Conservation (phyloP, 2,888 invertebrate genomes). For the Neocrepidodera transversa region DNA sequence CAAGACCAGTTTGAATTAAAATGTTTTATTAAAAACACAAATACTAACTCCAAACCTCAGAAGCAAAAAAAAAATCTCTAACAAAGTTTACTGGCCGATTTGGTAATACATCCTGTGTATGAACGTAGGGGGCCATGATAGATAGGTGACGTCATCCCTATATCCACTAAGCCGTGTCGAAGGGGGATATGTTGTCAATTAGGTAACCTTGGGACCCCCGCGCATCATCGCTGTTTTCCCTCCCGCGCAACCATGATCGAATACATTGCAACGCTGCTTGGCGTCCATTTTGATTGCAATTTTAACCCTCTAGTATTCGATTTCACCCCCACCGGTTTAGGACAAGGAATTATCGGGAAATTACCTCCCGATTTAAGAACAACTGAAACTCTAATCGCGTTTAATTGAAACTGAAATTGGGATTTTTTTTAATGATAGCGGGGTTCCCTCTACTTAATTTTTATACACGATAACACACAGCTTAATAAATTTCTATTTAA, state of each 20-base stretch:
- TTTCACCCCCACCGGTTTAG: constrained; percentile 28
- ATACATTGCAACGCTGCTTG: constrained; percentile 26
- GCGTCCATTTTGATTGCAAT: constrained; percentile 37
- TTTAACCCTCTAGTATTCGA: constrained; percentile 29
- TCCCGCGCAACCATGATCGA: constrained; percentile 9
- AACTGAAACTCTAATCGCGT: constrained; percentile 15
- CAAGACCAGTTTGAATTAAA: too few relatives aligned
- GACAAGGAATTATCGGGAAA: constrained; percentile 31
- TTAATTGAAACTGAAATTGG: constrained; percentile 32
- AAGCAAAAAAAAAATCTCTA: too few relatives aligned
- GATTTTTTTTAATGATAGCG: neutral
- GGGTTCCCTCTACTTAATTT: too few relatives aligned
- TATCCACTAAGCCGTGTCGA: constrained; percentile 46
- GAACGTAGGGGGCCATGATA: constrained; percentile 38
- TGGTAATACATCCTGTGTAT: constrained; percentile 24
- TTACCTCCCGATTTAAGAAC: constrained; percentile 25
- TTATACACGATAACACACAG: too few relatives aligned
- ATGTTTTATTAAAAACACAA: too few relatives aligned
- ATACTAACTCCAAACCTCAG: too few relatives aligned
- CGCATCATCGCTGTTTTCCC: too few relatives aligned
- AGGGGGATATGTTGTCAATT: constrained; percentile 53
- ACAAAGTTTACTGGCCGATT: too few relatives aligned
- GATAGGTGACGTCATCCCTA: constrained; percentile 34
- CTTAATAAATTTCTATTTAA: too few relatives aligned
- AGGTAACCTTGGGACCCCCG: too few relatives aligned